Evolutionary conservation across 2,113 vertebrate genomes (phyloP).

Genomic region (Camarhynchus parvulus): DNA sequence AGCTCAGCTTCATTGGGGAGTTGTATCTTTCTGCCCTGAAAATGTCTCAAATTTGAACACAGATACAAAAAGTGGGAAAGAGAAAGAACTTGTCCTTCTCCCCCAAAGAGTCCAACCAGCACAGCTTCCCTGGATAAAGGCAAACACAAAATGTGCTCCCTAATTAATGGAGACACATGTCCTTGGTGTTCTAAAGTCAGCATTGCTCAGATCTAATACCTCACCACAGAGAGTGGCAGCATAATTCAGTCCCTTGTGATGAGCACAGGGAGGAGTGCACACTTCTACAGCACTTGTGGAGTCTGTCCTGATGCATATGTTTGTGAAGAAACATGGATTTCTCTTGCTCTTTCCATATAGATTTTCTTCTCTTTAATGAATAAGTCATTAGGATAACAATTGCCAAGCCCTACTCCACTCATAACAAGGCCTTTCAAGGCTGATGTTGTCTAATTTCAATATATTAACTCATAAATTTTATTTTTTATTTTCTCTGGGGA

Average conservation of each 20-base stretch:
- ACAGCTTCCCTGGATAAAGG: neutral
- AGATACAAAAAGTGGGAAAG: neutral
- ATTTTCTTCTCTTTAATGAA: conserved; percentile 27
- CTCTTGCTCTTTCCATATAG: neutral
- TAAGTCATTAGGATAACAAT: conserved; percentile 1
- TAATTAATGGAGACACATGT: neutral
- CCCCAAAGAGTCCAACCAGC: neutral
- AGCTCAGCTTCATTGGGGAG: neutral
- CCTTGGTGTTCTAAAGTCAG: neutral
- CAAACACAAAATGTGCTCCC: neutral
- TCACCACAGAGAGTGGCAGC: neutral
- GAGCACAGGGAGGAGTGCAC: neutral
- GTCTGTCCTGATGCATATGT: neutral
- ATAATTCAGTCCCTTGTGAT: neutral
- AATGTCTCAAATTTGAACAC: neutral
- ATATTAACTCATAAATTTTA: neutral
- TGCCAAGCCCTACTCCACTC: neutral
- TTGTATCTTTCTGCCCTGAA: neutral
- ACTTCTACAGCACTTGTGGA: neutral
- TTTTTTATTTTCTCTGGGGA: neutral
- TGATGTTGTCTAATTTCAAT: neutral
- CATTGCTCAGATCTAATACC: neutral
- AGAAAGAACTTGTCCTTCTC: neutral
- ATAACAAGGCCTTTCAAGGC: neutral
- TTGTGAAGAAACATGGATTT: neutral